Percentiles rank a stretch among this genome's conserved stretches.
These are phyloP conservation scores for Dasyurus viverrinus DNA, from an alignment of 2,113 vertebrate genomes.

Conservation along the genomic window DNA sequence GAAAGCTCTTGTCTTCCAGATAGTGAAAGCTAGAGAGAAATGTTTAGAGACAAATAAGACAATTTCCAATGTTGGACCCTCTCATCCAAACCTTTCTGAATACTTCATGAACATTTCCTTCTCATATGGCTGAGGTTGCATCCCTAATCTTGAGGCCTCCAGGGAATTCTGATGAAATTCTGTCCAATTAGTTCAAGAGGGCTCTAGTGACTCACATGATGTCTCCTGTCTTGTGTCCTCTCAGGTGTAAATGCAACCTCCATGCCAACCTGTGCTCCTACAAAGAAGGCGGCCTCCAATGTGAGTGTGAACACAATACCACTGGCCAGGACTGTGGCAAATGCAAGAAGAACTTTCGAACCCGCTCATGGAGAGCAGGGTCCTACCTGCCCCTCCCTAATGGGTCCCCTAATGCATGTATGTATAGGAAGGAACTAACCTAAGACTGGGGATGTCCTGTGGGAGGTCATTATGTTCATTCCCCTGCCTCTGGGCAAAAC, in stretches of 20 bases:
- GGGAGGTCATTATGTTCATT: not conserved
- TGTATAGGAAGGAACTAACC: conserved; percentile 73
- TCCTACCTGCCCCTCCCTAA: conserved; percentile 95
- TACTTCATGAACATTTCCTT: not conserved
- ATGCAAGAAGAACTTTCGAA: conserved; percentile 96
- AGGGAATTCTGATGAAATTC: not conserved
- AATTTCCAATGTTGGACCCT: not conserved
- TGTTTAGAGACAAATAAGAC: not conserved
- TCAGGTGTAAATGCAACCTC: conserved; percentile 98
- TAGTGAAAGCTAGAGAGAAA: not conserved
- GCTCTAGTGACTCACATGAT: not conserved
- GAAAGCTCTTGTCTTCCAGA: not conserved
- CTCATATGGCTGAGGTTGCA: not conserved
- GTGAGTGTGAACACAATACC: conserved; percentile 98
- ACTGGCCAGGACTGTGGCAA: conserved; percentile 97
- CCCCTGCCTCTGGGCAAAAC: not conserved
- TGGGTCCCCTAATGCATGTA: conserved; percentile 96
- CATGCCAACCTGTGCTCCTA: conserved; percentile 94
- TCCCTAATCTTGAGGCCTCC: not conserved
- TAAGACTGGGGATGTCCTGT: not conserved
- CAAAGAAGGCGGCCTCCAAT: conserved; percentile 94
- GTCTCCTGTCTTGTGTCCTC: conserved; percentile 45
- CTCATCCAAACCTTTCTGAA: too few relatives aligned
- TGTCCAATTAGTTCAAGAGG: not conserved
- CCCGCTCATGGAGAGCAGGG: conserved; percentile 95